phyloP scores from a whole-genome alignment of 2,797 vertebrate genomes.

The Lycodopsis pacificus region DNA sequence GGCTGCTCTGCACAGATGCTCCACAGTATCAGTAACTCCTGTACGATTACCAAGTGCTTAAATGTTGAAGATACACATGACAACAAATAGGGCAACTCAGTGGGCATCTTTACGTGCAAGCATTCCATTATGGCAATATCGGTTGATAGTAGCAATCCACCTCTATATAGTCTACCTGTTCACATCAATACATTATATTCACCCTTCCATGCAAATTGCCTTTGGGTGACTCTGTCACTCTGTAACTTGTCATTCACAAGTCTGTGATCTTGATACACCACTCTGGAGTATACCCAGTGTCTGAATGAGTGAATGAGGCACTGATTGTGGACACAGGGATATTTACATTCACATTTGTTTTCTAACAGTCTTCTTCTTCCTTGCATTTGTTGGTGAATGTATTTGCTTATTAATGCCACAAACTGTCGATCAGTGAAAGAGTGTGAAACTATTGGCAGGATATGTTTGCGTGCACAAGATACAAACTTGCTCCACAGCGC shows the following conservation, averaged over 20 bases:
- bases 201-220: neutral
- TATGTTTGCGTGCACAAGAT: neutral
- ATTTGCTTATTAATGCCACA: neutral
- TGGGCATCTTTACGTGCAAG: slow-evolving; percentile 36
- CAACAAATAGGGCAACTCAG: slow-evolving; percentile 32
- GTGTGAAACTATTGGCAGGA: neutral
- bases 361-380: neutral
- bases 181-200: neutral
- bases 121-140: slow-evolving; percentile 37
- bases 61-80: slow-evolving; percentile 56
- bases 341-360: neutral
- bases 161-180: neutral
- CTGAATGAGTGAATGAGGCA: neutral
- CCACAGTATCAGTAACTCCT: slow-evolving; percentile 56
- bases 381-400: neutral
- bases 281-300: neutral
- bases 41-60: slow-evolving; percentile 49
- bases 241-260: neutral
- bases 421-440: neutral
- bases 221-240: neutral
- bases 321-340: neutral
- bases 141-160: slow-evolving; percentile 5
- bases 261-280: neutral
- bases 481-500: neutral
- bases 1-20: slow-evolving; percentile 51